Evolutionary conservation across 1,140 invertebrate species (phyloP).

Genomic region (Diachasmimorpha longicaudata): DNA sequence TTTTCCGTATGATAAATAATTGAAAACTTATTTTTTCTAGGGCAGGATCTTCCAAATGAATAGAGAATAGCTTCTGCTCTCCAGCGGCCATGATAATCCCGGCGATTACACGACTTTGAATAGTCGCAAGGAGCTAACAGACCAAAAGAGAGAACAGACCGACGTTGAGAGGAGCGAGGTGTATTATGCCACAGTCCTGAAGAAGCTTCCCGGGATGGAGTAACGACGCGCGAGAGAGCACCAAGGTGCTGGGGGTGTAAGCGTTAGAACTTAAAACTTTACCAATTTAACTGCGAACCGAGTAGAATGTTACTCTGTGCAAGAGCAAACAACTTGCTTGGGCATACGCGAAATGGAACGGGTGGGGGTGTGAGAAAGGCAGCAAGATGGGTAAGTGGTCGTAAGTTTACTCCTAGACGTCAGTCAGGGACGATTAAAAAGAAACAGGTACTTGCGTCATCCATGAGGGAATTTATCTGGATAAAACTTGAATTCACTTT

Average conservation of each 20-base stretch:
- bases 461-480: not conserved
- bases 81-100: too few species aligned
- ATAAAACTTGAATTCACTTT: not conserved
- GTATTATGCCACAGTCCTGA: not conserved
- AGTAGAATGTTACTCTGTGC: conserved; percentile 33
- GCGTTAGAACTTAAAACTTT: conserved; percentile 38
- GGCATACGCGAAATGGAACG: not conserved
- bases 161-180: not conserved
- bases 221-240: conserved; percentile 7
- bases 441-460: conserved; percentile 11
- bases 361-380: conserved; percentile 1
- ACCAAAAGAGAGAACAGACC: not conserved
- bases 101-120: not conserved
- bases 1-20: too few species aligned
- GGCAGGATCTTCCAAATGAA: too few species aligned
- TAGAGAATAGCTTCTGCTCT: too few species aligned
- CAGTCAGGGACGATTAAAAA: conserved; percentile 31
- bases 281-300: conserved; percentile 35
- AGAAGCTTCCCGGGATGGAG: not conserved
- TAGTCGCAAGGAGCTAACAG: not conserved
- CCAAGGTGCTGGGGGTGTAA: conserved; percentile 24
- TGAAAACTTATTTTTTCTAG: too few species aligned
- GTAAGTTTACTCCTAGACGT: conserved; percentile 32
- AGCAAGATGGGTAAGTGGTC: conserved; percentile 25
- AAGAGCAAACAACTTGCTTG: conserved; percentile 32